Percentiles rank a stretch among this genome's conserved stretches.
Evolutionary conservation across 2,113 vertebrate genomes (phyloP).

Genomic region (Rhabdomys dilectus): DNA sequence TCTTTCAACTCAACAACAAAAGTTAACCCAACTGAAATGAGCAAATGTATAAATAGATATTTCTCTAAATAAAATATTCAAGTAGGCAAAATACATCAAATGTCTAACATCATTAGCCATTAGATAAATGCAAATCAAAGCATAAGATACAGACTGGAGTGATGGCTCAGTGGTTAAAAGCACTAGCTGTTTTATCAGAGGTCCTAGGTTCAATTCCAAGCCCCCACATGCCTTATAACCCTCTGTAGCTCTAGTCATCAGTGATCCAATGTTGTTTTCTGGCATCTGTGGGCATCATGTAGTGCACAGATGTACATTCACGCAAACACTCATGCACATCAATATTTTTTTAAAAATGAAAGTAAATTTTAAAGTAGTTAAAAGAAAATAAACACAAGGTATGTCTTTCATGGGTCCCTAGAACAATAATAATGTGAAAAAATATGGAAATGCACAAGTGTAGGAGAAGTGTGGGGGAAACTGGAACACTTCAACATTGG

Average conservation of each 20-base stretch:
- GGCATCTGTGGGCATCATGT: not conserved
- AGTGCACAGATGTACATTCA: not conserved
- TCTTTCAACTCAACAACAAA: slow-evolving; percentile 31
- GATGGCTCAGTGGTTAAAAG: not conserved
- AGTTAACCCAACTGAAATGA: slow-evolving; percentile 11
- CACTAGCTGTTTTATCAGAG: not conserved
- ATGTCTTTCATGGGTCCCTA: not conserved
- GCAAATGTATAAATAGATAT: slow-evolving; percentile 33
- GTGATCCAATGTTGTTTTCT: not conserved
- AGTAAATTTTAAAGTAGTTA: not conserved
- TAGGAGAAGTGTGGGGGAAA: not conserved
- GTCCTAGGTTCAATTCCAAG: not conserved
- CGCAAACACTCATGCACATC: not conserved
- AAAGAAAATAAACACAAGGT: not conserved
- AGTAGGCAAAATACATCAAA: slow-evolving; percentile 17
- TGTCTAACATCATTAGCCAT: not conserved
- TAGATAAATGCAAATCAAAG: slow-evolving; percentile 28
- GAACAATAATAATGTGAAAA: not conserved
- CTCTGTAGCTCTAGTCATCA: not conserved
- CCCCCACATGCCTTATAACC: not conserved
- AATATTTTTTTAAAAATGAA: not conserved
- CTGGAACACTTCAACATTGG: not conserved
- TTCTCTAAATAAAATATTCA: slow-evolving; percentile 29
- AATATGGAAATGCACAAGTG: slow-evolving; percentile 2
- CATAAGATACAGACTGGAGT: not conserved